phyloP scores from a whole-genome alignment of 2,797 vertebrate genomes.

The Thaleichthys pacificus region DNA sequence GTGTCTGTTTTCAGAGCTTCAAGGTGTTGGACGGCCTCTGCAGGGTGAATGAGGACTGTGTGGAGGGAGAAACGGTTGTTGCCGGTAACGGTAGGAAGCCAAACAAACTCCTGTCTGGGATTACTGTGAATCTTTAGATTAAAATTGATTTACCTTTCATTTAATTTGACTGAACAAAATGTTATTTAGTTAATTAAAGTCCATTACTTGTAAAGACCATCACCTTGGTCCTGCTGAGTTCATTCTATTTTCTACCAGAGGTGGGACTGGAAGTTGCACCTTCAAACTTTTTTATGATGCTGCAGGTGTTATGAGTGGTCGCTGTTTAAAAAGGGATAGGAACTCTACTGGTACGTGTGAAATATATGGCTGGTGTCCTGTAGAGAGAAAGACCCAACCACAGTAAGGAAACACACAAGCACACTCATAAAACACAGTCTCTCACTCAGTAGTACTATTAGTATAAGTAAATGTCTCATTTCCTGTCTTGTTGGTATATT shows the following conservation, averaged over 20 bases:
- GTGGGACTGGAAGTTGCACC: not conserved
- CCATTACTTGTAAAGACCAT: too few relatives aligned
- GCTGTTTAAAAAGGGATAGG: constrained; percentile 68
- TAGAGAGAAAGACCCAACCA: constrained; percentile 67
- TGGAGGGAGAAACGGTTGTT: constrained; percentile 68
- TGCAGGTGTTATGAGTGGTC: constrained; percentile 84
- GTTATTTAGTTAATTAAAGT: too few relatives aligned
- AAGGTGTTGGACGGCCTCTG: constrained; percentile 76
- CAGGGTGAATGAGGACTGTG: constrained; percentile 74
- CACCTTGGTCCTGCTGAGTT: too few relatives aligned
- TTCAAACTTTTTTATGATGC: constrained; percentile 2
- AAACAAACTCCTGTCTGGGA: not conserved
- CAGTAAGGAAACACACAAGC: constrained; percentile 54
- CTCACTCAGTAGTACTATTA: not conserved
- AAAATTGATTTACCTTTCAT: too few relatives aligned
- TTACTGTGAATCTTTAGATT: too few relatives aligned
- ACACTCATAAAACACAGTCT: not conserved
- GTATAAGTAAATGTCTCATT: not conserved
- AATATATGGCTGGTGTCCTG: constrained; percentile 90
- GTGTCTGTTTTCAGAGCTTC: constrained; percentile 42
- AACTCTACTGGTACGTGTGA: constrained; percentile 82
- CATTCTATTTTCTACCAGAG: too few relatives aligned
- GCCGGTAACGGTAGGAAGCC: constrained; percentile 83
- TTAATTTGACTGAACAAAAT: too few relatives aligned
- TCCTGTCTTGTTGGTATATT: constrained; percentile 16